Base-by-base conservation (phyloP, 2,113 vertebrate genomes). In the Gnathonemus longibarbis region DNA sequence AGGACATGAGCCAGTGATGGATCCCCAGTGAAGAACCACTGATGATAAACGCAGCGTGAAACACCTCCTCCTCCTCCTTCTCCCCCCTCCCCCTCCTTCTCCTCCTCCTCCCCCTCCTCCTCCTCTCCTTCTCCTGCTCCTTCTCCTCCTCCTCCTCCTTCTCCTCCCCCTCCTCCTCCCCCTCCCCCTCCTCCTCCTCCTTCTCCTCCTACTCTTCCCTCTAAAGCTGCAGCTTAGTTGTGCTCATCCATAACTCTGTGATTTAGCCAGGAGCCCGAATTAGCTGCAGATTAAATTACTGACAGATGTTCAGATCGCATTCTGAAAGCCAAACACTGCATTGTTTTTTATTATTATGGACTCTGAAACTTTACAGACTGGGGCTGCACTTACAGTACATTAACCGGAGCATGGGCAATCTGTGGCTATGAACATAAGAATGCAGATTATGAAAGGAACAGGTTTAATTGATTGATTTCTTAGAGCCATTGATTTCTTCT, bases 271-370 rank as follows among this genome's bases (percentile, higher is more conserved):
- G 46, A 50, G 24, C 66, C 48, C 50, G 50, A n/a, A 89, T 83
- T 77, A 27, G 66, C 31, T 89, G 53, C n/a, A 42, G 35, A 46
- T 89, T 84, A 84, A 83, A 89, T 84, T 89, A 84, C 27, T 35
- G 74, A 56, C 88, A 83, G 88, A 83, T 84, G 88, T 53, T 89
- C 50, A 58, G 27, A 83, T 52, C 45, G 5, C 50, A 83, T 84
- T 52, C 31, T 89, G 46, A 80, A 52, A 77, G 39, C 21, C 58
- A 39, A 11, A n/a, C 17, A 70, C 58, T 48, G 42, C 58, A 46
- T 19, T 70, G 11, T 46, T 48, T 70, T 88, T 88, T 19, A 70
- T 88, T 74, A 17, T 70, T 74, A 42, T 88, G 58, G n/a, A 74
- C 58, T 88, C 1, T 49, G 45, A 42, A 80, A 80, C 74, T 42